Conservation (phyloP, 2,888 invertebrate species). For the Sussaba pulchella region DNA sequence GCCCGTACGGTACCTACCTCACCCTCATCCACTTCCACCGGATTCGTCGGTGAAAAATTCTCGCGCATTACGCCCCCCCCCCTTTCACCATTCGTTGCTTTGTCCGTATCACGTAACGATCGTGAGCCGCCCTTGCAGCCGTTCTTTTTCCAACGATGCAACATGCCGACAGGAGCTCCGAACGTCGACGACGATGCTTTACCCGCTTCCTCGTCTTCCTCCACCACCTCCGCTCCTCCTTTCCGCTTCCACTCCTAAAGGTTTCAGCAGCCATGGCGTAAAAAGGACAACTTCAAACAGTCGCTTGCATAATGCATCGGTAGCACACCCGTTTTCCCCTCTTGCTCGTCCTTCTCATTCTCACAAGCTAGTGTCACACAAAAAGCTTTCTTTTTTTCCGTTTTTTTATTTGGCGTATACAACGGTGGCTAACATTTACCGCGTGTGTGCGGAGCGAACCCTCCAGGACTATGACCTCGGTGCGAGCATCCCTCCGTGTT, state of each 20-base stretch:
- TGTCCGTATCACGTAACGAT: conserved; percentile 24
- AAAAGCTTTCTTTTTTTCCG: conserved; percentile 71
- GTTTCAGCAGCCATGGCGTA: conserved; percentile 72
- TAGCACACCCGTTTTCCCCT: conserved; percentile 64
- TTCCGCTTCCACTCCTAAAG: conserved; percentile 44
- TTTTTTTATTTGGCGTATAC: conserved; percentile 25
- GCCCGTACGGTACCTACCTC: background rate
- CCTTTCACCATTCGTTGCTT: no score
- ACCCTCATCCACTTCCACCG: background rate
- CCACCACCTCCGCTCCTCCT: background rate
- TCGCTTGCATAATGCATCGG: conserved; percentile 81
- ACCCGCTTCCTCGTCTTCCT: conserved; percentile 27
- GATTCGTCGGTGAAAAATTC: conserved; percentile 21
- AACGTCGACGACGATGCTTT: conserved; percentile 55
- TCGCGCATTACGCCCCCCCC: conserved; percentile 12
- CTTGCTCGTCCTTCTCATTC: conserved; percentile 24
- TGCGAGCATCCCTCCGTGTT: background rate
- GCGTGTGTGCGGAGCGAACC: conserved; percentile 32
- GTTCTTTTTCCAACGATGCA: conserved; percentile 32
- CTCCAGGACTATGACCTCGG: background rate
- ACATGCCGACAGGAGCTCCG: conserved; percentile 43
- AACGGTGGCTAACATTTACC: conserved; percentile 77
- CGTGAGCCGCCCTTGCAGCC: conserved; percentile 10
- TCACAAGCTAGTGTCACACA: conserved; percentile 72
- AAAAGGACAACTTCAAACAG: conserved; percentile 81